Base-by-base conservation (phyloP, 35 echinoderm and acorn worm species). In the Apostichopus parvimensis region DNA sequence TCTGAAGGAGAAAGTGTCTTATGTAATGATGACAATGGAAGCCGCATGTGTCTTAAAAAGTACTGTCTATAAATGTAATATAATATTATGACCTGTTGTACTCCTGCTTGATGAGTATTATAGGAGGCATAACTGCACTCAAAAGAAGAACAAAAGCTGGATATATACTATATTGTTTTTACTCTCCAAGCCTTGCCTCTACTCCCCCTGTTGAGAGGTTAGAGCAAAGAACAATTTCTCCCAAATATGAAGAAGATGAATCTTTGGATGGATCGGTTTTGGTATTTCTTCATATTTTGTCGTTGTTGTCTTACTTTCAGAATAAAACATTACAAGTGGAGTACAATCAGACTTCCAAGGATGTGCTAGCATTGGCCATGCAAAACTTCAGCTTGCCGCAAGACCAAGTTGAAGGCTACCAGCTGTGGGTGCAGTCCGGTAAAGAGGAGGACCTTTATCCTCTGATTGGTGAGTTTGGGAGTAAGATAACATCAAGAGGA, bases 401-500 rank as follows among this genome's bases (percentile, higher is more conserved):
- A 23, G 89, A 90, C 13, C 79, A 92, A 14, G 59, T 53, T 13
- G 87, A 94, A 55, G 92, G 93, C 21, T 98, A 94, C 76, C 94
- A 95, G 64, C 93, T 98, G n/a, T 98, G 94, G 97, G 97, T 98
- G 64, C 95, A 94, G 57, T 96, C 97, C 13, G 91, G 97, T 23
- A 95, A 94, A 65, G 97, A 98, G 60, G 90, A 95, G 28, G 86
- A 84, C 22, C 80, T 94, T 14, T 98, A 98, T 76, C 97, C 97
- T 12, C 91, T 98, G 24, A 98, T 98, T 12, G 97, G 97, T 98
- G 79, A 92, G 95, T 87, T 34, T 17, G 64, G 64, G 18, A 18
- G 64, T 14, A 68, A 68, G 64, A 68, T 45, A 45, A 45, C 34
- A 45, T 45, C 34, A 45, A 45, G 34, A 45, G 34, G 34, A 45